phyloP scores from a whole-genome alignment of 2,888 invertebrate genomes.

The Pyrocoelia pectoralis region DNA sequence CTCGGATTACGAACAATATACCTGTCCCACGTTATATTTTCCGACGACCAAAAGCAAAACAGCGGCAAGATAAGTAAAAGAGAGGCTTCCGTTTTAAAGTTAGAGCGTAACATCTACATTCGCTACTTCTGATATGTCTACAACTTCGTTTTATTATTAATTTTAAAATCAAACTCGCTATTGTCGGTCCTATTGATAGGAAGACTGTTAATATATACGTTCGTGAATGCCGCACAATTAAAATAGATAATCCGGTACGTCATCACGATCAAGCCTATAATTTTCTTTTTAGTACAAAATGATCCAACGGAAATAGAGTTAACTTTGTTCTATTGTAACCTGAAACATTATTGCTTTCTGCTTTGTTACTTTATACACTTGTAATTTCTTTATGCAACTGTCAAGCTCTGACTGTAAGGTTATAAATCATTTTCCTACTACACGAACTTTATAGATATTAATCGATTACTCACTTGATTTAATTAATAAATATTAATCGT shows the following conservation, averaged over 20 bases:
- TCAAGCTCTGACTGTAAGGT: not conserved
- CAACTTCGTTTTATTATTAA: constrained; percentile 18
- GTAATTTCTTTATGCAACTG: constrained; percentile 18
- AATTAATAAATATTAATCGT: constrained; percentile 9
- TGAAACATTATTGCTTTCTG: constrained; percentile 26
- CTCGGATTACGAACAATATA: constrained; percentile 62
- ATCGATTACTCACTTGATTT: constrained; percentile 9
- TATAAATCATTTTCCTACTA: constrained; percentile 5
- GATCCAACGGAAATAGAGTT: constrained; percentile 31
- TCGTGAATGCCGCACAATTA: constrained; percentile 28
- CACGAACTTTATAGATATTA: not conserved
- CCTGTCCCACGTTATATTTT: constrained; percentile 51
- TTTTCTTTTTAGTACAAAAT: constrained; percentile 27
- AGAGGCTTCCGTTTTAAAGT: constrained; percentile 26
- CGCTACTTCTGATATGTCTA: constrained; percentile 16
- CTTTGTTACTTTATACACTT: constrained; percentile 19
- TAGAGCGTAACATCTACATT: constrained; percentile 4
- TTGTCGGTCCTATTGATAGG: constrained; percentile 21
- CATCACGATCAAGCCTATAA: constrained; percentile 30
- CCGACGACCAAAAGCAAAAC: constrained; percentile 31
- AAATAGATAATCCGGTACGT: constrained; percentile 30
- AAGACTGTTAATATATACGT: constrained; percentile 19
- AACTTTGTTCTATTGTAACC: constrained; percentile 22
- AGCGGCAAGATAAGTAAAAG: constrained; percentile 29
- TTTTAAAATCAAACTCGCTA: constrained; percentile 19